Evolutionary conservation across 2,797 vertebrate genomes (phyloP).

Genomic region (Dendrocincla fuliginosa): DNA sequence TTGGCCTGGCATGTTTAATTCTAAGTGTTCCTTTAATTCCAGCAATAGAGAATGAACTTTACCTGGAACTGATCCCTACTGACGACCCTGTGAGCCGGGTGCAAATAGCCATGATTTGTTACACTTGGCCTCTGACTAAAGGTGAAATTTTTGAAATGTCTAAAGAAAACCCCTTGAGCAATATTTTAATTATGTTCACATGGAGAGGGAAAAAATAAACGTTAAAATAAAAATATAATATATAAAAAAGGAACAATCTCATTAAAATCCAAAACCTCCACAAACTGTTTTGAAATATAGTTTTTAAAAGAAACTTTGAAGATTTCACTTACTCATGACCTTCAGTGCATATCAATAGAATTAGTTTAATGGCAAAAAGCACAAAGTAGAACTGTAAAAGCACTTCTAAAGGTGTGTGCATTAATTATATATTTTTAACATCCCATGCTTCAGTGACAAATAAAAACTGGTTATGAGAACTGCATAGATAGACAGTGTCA

Average conservation of each 20-base stretch:
- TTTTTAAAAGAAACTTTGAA: neutral
- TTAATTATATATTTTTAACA: neutral
- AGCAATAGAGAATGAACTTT: neutral
- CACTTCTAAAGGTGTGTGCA: neutral
- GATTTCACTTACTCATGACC: neutral
- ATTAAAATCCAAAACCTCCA: neutral
- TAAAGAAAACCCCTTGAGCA: neutral
- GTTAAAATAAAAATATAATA: neutral
- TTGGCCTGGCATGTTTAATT: neutral
- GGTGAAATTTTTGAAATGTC: slow-evolving; percentile 2
- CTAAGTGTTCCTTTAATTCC: neutral
- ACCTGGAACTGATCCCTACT: neutral
- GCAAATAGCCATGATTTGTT: slow-evolving; percentile 23
- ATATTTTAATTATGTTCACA: neutral
- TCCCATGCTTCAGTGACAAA: neutral
- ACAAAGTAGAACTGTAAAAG: neutral
- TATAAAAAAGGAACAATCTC: neutral
- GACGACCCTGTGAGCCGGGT: neutral
- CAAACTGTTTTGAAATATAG: neutral
- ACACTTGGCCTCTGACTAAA: slow-evolving; percentile 6
- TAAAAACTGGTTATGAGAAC: neutral
- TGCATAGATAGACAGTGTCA: neutral
- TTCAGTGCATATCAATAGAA: neutral
- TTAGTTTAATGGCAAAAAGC: neutral
- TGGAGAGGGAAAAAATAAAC: neutral